Evolutionary conservation across 2,888 invertebrate species (phyloP).

Genomic region (Papilio gigon): DNA sequence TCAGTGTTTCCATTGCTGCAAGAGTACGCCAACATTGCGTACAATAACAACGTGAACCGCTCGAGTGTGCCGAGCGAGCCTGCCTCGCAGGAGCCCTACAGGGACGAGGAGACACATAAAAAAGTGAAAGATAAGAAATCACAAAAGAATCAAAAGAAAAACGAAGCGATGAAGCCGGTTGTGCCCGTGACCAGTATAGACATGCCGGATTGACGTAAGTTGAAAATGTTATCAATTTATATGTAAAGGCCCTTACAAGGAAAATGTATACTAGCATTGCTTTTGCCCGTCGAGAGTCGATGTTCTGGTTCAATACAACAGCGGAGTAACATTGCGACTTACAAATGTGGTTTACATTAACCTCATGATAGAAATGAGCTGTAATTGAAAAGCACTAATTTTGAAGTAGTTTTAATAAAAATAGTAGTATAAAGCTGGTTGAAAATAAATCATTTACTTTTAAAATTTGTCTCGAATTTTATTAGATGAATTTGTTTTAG

Average conservation of each 20-base stretch:
- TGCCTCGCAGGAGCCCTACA: constrained; percentile 74
- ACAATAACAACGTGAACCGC: constrained; percentile 85
- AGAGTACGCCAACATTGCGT: constrained; percentile 99
- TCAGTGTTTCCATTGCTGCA: constrained; percentile 96
- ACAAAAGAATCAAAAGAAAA: constrained; percentile 87
- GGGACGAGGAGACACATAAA: constrained; percentile 71
- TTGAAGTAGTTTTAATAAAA: background rate
- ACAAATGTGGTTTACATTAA: too few species aligned
- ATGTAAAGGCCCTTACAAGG: background rate
- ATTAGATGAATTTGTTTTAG: too few species aligned
- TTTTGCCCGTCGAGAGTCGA: background rate
- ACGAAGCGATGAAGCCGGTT: constrained; percentile 91
- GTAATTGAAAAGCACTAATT: too few species aligned
- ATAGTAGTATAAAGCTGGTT: background rate
- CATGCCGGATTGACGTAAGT: constrained; percentile 89
- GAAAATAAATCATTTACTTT: background rate
- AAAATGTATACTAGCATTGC: background rate
- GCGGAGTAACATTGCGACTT: too few species aligned
- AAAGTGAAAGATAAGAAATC: constrained; percentile 84
- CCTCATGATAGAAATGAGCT: too few species aligned
- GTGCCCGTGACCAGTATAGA: constrained; percentile 95
- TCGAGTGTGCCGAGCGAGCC: constrained; percentile 66
- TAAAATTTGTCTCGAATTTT: background rate
- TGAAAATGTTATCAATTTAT: constrained; percentile 15
- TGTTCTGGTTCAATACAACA: background rate